Conservation (phyloP, 2,113 vertebrate genomes). For the Zeus faber region DNA sequence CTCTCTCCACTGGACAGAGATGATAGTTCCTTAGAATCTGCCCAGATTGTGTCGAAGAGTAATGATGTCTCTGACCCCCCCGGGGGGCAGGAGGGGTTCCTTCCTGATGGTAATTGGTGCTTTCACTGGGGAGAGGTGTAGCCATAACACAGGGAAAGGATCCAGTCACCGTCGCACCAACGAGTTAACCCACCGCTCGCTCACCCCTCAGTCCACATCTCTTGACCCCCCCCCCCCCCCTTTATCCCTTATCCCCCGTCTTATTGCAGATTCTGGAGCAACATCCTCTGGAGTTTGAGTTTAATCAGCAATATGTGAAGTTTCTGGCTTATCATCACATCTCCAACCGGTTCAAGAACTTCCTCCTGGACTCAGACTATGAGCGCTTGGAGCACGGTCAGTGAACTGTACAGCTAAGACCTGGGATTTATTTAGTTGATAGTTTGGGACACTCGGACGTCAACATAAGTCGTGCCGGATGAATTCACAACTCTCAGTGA, state of each 20-base stretch:
- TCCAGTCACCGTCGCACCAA: conserved; percentile 32
- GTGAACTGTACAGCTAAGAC: conserved; percentile 49
- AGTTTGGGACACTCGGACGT: neutral
- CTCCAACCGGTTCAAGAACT: conserved; percentile 98
- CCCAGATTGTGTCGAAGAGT: conserved; percentile 32
- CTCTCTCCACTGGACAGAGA: conserved; percentile 44
- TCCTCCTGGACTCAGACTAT: conserved; percentile 97
- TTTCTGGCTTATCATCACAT: conserved; percentile 97
- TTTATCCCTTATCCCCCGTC: too few relatives aligned
- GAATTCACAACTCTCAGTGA: too few relatives aligned
- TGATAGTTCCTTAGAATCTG: conserved; percentile 39
- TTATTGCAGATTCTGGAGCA: conserved; percentile 87
- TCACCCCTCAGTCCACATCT: conserved; percentile 12
- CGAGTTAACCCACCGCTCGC: conserved; percentile 3
- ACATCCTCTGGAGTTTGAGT: conserved; percentile 95
- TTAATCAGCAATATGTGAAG: conserved; percentile 97
- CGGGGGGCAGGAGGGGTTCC: conserved; percentile 26
- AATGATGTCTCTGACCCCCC: conserved; percentile 56
- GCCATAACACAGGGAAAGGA: conserved; percentile 10
- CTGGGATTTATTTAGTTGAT: neutral
- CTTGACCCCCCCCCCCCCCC: neutral
- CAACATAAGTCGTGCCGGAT: too few relatives aligned
- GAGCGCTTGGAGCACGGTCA: conserved; percentile 95
- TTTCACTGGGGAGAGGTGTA: conserved; percentile 24
- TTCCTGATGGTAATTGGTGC: conserved; percentile 52